phyloP scores from a whole-genome alignment of 2,888 invertebrate genomes.

The Conus canariensis region DNA sequence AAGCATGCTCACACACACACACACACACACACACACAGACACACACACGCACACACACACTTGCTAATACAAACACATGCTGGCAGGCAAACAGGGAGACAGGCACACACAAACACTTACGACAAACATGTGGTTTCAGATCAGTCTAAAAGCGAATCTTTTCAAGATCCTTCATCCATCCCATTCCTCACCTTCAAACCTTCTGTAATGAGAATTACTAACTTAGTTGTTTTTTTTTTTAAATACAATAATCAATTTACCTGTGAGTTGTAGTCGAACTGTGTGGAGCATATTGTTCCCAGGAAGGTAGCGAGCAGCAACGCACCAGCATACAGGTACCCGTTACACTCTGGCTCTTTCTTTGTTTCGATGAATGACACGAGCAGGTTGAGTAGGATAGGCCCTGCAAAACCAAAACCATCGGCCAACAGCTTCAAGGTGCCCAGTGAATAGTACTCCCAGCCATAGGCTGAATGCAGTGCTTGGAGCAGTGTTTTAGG shows the following conservation, averaged over 20 bases:
- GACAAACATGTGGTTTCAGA: no score
- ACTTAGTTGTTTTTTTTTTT: no score
- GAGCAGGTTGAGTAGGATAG: constrained; percentile 90
- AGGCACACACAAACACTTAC: no score
- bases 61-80: no score
- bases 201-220: no score
- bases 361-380: constrained; percentile 89
- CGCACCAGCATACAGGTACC: constrained; percentile 82
- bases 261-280: constrained; percentile 92
- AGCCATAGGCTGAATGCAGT: constrained; percentile 73
- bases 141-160: no score
- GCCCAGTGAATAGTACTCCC: constrained; percentile 74
- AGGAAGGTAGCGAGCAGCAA: constrained; percentile 85
- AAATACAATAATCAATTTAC: constrained; percentile 38
- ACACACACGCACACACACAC: no score
- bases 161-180: no score
- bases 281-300: constrained; percentile 89
- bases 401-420: constrained; percentile 91
- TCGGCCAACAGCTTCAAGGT: constrained; percentile 88
- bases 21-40: no score
- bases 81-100: no score
- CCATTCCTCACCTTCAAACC: no score
- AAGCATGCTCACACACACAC: no score
- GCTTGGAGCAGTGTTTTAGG: constrained; percentile 61
- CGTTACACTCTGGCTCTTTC: constrained; percentile 81